Evolutionary conservation across 2,888 invertebrate genomes (phyloP).

Genomic region (Brassicogethes aeneus): DNA sequence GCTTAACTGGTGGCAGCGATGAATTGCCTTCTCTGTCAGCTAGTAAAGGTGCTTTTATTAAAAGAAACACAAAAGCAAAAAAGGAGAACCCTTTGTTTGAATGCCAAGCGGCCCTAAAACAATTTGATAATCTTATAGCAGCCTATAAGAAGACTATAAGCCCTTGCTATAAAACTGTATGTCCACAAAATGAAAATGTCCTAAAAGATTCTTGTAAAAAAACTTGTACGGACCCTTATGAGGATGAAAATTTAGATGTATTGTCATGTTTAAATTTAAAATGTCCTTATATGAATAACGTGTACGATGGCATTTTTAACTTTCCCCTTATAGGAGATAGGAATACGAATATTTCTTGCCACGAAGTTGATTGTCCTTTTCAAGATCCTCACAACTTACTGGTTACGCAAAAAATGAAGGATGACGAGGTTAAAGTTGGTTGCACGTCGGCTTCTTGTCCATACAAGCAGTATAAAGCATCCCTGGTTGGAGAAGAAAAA

Average conservation of each 20-base stretch:
- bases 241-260: not conserved
- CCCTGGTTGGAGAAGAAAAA: not conserved
- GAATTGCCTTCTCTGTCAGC: too few relatives aligned
- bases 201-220: too few relatives aligned
- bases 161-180: not conserved
- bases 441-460: not conserved
- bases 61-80: slow-evolving; percentile 1
- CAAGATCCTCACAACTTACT: not conserved
- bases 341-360: not conserved
- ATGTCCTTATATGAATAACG: not conserved
- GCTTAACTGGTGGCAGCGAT: slow-evolving; percentile 8
- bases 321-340: too few relatives aligned
- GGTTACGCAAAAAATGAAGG: not conserved
- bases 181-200: not conserved
- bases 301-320: not conserved
- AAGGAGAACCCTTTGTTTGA: too few relatives aligned
- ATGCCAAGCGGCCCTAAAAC: slow-evolving; percentile 35
- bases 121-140: slow-evolving; percentile 31
- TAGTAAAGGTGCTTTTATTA: too few relatives aligned
- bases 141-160: slow-evolving; percentile 27
- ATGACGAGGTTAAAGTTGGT: not conserved
- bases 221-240: too few relatives aligned
- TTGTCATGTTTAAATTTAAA: not conserved
- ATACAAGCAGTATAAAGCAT: not conserved
- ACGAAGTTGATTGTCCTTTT: not conserved